These are phyloP conservation scores for Rhynchophorus ferrugineus DNA, from an alignment of 1,140 invertebrate species.

Conservation along the genomic window DNA sequence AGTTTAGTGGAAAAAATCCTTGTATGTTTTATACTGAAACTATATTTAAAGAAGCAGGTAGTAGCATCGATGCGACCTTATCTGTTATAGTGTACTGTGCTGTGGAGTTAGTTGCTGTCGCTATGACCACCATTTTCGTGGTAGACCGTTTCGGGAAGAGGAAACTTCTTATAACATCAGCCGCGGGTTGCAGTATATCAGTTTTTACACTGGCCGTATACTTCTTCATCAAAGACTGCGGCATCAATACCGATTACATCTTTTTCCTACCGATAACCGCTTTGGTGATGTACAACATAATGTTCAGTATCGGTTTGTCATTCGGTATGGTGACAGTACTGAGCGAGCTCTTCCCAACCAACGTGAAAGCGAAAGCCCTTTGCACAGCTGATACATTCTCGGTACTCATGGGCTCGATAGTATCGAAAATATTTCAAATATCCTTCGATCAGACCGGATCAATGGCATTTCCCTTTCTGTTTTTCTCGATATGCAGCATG, in stretches of 20 bases:
- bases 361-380: constrained; percentile 59
- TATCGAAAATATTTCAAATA: constrained; percentile 66
- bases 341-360: constrained; percentile 65
- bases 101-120: constrained; percentile 57
- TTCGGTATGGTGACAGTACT: constrained; percentile 64
- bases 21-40: constrained; percentile 57
- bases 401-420: constrained; percentile 61
- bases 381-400: constrained; percentile 61
- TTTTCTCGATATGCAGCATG: constrained; percentile 60
- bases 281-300: constrained; percentile 61
- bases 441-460: constrained; percentile 47
- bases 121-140: constrained; percentile 59
- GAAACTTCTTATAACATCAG: constrained; percentile 57
- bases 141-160: constrained; percentile 67
- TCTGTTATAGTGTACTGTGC: constrained; percentile 49
- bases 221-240: constrained; percentile 46
- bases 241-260: constrained; percentile 27
- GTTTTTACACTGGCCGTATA: constrained; percentile 52
- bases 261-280: constrained; percentile 47
- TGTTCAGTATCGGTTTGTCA: constrained; percentile 60
- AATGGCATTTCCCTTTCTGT: constrained; percentile 62
- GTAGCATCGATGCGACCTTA: constrained; percentile 37
- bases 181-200: constrained; percentile 46
- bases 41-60: constrained; percentile 46
- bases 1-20: constrained; percentile 56